A percentile compares a stretch with the other conserved stretches of the same genome.
Conservation (phyloP, 2,888 invertebrate genomes). For the Andrena marginata region DNA sequence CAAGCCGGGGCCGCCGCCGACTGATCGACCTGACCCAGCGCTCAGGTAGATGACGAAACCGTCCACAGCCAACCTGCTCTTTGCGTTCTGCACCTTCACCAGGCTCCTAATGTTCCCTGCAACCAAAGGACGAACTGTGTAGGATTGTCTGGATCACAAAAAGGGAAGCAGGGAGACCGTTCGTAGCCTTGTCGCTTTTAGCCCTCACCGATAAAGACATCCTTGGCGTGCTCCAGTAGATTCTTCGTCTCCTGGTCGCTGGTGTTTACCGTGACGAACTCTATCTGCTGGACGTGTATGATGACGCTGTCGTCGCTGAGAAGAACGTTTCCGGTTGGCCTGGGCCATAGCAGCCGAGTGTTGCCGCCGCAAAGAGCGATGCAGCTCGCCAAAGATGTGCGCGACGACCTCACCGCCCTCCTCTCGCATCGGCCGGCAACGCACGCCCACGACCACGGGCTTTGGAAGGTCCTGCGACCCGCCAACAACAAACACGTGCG, state of each 20-base stretch:
- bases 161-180: too few species aligned
- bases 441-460: slow-evolving; percentile 92
- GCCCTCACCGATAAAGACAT: slow-evolving; percentile 81
- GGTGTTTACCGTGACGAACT: slow-evolving; percentile 80
- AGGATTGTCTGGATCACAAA: too few species aligned
- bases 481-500: background rate
- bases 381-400: slow-evolving; percentile 91
- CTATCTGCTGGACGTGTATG: slow-evolving; percentile 87
- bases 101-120: slow-evolving; percentile 80
- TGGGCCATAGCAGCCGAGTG: slow-evolving; percentile 91
- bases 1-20: slow-evolving; percentile 87
- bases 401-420: slow-evolving; percentile 87
- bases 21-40: slow-evolving; percentile 85
- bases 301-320: slow-evolving; percentile 89
- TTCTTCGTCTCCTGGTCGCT: slow-evolving; percentile 79
- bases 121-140: slow-evolving; percentile 9
- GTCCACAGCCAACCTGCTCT: slow-evolving; percentile 78
- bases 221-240: slow-evolving; percentile 82
- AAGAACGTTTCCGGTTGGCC: slow-evolving; percentile 90
- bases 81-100: slow-evolving; percentile 77
- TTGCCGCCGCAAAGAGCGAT: slow-evolving; percentile 91
- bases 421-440: slow-evolving; percentile 90
- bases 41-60: slow-evolving; percentile 79
- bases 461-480: slow-evolving; percentile 79
- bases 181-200: background rate